Evolutionary conservation across 2,113 vertebrate species (phyloP), one percentile per base, ranked within the genome.

Genomic region (Cichladusa arquata): DNA sequence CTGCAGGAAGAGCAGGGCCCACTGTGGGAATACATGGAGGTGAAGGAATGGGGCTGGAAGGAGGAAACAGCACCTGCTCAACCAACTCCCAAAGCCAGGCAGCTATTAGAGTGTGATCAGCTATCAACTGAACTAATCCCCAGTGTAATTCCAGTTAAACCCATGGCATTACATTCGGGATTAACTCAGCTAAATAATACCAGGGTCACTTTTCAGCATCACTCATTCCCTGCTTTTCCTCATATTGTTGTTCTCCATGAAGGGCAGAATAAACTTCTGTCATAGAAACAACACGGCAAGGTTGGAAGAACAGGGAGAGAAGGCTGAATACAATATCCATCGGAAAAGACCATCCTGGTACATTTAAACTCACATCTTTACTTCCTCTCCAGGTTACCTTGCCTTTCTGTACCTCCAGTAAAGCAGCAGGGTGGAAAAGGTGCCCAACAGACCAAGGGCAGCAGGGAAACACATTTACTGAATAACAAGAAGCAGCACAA

Each of bases 121-220:
- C 58, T 92, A 95, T 78, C 86, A 78, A 2, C 13, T 64, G 17
- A 44, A 57, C 70, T 91, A 91, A 91, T 79, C 78, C 57, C 25
- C n/a, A 23, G 33, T 26, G 33, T 80, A 94, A 95, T 81, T 91
- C 81, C 73, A 65, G 54, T 60, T 93, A 95, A 92, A 93, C 12
- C 70, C 84, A 42, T 0, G 8, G 66, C 58, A 87, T 95, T 84
- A 91, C 53, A 76, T 16, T 81, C 4, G 2, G 42, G 71, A 88
- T 90, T 92, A 96, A 57, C 47, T 57, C 33, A 2, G 58, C 74
- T 88, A 19, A 90, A 65, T 65, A 93, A 85, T 82, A 40, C 45
- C 42, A 38, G 58, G 71, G 40, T 66, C 12, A 8, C 34, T 65
- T 57, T 64, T 69, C 8, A 45, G 45, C 54, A 72, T 77, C 66